Base-by-base conservation (phyloP, 2,797 vertebrate genomes). In the Pipistrellus pygmaeus region DNA sequence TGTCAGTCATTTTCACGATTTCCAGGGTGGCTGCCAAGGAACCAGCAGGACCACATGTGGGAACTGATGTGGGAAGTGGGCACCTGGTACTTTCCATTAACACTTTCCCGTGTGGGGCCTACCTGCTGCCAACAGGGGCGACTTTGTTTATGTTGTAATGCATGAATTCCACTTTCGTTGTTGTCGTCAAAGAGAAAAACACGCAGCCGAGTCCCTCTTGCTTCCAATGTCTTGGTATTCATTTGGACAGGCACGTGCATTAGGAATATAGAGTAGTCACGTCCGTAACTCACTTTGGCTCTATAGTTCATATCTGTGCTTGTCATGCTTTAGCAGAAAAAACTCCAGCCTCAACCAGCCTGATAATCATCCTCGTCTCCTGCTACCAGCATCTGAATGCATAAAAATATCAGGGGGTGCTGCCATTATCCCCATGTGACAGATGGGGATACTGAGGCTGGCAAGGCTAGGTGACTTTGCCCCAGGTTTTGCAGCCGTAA, bases 51-150 rank as follows among this genome's bases (percentile, higher is more conserved):
- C 91, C 35, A 8, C 10, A 23, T 8, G 38, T 27, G 91, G 89
- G 92, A 55, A 53, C 18, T 1, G 73, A 35, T 12, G 8, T 2
- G 81, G 72, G 14, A 17, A 60, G 23, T 0, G 1, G 3, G 30
- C 91, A 94, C 95, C 96, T 95, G 95, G 91, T 91, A 23, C 71
- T 95, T 91, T 77, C 96, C 86, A 83, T 93, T 93, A 91, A 76
- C 69, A 38, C 51, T 48, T 88, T 17, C 68, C 84, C 32, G 13
- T 46, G 82, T 86, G 86, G 78, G 92, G 48, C 48, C 48, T 62
- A 3, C 5, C 5, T 57, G 46, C 89, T 66, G 94, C 94, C 95
- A 78, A 14, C 51, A 32, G 21, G 1, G 95, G 9, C 60, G 76
- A 72, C 30, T 78, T 81, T 84, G 89, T 93, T 95, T 87, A 64